Evolutionary conservation across 2,888 invertebrate genomes (phyloP).

Genomic region (Odontomyia ornata): DNA sequence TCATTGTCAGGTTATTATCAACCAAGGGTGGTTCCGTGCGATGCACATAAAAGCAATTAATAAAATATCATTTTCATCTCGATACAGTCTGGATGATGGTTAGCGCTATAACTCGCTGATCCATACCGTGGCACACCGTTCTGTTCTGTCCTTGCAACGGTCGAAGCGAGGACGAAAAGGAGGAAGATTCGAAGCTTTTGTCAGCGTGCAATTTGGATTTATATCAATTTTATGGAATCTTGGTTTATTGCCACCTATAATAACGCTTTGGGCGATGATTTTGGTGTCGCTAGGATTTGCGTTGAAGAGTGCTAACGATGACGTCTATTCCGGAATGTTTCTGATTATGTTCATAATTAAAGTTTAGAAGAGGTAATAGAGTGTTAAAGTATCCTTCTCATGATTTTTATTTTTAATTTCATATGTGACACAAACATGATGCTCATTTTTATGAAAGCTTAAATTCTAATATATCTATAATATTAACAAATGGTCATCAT

Average conservation of each 20-base stretch:
- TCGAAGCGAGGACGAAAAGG: too few species aligned
- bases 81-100: constrained; percentile 45
- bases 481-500: too few species aligned
- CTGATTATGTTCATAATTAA: constrained; percentile 27
- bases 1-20: constrained; percentile 14
- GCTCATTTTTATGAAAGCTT: too few species aligned
- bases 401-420: too few species aligned
- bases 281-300: constrained; percentile 1
- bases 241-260: constrained; percentile 40
- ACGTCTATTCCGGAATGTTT: constrained; percentile 6
- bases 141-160: not conserved
- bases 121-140: not conserved
- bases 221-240: constrained; percentile 49
- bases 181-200: constrained; percentile 12
- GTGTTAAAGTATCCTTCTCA: too few species aligned
- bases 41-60: constrained; percentile 50
- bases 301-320: not conserved
- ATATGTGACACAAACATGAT: too few species aligned
- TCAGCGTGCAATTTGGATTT: constrained; percentile 44
- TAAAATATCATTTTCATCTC: constrained; percentile 49
- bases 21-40: constrained; percentile 31
- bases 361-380: not conserved
- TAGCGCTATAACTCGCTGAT: not conserved
- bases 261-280: constrained; percentile 45
- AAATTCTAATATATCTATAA: too few species aligned